These are phyloP conservation scores for Sylvicola cinctus DNA, from an alignment of 2,888 invertebrate species.

Conservation along the genomic window DNA sequence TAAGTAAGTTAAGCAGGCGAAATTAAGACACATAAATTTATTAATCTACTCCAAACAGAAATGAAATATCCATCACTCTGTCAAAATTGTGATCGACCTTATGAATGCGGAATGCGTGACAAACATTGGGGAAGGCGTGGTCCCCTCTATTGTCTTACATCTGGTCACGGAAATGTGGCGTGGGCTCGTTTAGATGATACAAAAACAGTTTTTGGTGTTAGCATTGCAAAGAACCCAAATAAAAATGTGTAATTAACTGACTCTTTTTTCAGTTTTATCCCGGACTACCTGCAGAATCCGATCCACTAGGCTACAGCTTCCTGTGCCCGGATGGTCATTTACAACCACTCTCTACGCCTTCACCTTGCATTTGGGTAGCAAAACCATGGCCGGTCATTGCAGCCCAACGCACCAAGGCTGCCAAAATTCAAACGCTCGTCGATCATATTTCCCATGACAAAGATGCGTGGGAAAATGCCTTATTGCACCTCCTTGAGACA, in stretches of 20 bases:
- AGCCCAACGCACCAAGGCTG: constrained; percentile 29
- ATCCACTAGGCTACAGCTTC: constrained; percentile 36
- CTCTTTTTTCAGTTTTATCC: constrained; percentile 15
- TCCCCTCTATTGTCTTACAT: constrained; percentile 56
- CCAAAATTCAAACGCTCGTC: constrained; percentile 30
- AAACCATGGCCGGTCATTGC: constrained; percentile 61
- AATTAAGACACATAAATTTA: constrained; percentile 1
- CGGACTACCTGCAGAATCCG: constrained; percentile 20
- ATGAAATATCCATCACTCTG: constrained; percentile 49
- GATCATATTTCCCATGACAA: constrained; percentile 23
- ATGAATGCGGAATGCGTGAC: constrained; percentile 41
- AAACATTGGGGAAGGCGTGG: constrained; percentile 70
- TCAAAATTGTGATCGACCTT: constrained; percentile 40
- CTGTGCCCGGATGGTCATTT: constrained; percentile 58
- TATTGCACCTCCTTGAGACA: constrained; percentile 38
- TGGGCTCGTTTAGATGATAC: constrained; percentile 61
- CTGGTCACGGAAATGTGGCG: constrained; percentile 58
- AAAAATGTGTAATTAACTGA: constrained; percentile 2
- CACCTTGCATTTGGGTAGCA: constrained; percentile 57
- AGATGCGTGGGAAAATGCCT: constrained; percentile 32
- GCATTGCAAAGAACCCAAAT: constrained; percentile 7
- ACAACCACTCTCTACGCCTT: constrained; percentile 31
- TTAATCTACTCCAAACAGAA: constrained; percentile 28
- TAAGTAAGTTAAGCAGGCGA: constrained; percentile 35
- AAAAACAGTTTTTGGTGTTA: constrained; percentile 40